A percentile compares a stretch with the other conserved stretches of the same genome.
Conservation (phyloP, 2,797 vertebrate species). For the Neosalanx taihuensis region DNA sequence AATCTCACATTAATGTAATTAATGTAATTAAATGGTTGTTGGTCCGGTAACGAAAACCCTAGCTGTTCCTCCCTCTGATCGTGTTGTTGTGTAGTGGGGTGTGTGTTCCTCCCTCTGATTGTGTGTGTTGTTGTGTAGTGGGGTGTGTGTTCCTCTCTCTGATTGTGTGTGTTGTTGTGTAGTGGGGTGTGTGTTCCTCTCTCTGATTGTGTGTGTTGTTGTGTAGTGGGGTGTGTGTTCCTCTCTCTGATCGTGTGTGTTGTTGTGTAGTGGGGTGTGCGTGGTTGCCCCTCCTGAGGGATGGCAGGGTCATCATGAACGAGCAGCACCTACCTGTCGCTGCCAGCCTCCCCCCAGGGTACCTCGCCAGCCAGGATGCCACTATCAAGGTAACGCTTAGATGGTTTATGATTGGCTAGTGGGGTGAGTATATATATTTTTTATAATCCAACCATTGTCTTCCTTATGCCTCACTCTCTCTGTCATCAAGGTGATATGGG, state of each 20-base stretch:
- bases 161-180: constrained; percentile 4
- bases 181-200: constrained; percentile 86
- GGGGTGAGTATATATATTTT: too few relatives aligned
- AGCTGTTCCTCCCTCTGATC: not conserved
- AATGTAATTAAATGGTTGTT: too few relatives aligned
- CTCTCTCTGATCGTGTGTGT: not conserved
- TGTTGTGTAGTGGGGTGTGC: constrained; percentile 85
- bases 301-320: constrained; percentile 86
- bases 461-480: not conserved
- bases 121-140: constrained; percentile 68
- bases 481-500: not conserved
- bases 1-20: too few relatives aligned
- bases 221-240: too few relatives aligned
- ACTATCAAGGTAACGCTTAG: constrained; percentile 79
- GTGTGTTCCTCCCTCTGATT: too few relatives aligned
- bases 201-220: not conserved
- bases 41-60: not conserved
- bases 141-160: constrained; percentile 76
- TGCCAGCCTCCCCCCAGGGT: constrained; percentile 83
- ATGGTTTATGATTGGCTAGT: too few relatives aligned
- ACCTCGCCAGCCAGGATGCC: constrained; percentile 84
- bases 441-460: not conserved
- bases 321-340: constrained; percentile 88
- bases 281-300: constrained; percentile 92
- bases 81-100: not conserved